Evolutionary conservation across 2,888 invertebrate species (phyloP), one percentile per base, ranked within the genome.

Genomic region (Drosophila tripunctata): DNA sequence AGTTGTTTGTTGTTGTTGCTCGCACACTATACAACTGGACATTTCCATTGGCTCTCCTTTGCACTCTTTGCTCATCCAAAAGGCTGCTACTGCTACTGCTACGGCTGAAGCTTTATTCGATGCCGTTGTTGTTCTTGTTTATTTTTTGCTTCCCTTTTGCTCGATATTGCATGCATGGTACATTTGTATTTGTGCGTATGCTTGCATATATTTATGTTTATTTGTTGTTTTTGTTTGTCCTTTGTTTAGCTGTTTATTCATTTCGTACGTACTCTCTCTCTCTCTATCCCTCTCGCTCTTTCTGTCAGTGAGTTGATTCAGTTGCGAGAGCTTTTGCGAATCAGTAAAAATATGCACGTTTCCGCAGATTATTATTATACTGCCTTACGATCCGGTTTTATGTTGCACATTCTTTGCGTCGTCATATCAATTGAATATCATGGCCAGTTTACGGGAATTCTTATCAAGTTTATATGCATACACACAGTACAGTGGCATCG

Each of bases 1-100:
- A n/a, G 83, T 78, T 76, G 83, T 64, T 75, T 71, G 75, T 71
- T 27, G 83, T 80, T 76, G 83, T 64, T 75, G 62, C 52, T 71
- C 65, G 41, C 71, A 48, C 27, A 10, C n/a, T n/a, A n/a, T n/a
- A n/a, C 44, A 57, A 50, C 35, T 69, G 63, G 66, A 64, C 67
- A 81, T 74, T 77, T 56, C 48, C 40, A 15, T 33, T 54, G 15
- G 33, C 31, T 57, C 51, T 41, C 24, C 41, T 36, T 51, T 45
- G 24, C 43, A 35, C 35, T 38, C n/a, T n/a, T n/a, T n/a, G n/a
- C n/a, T n/a, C n/a, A n/a, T n/a, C n/a, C n/a, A n/a, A n/a, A n/a
- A n/a, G n/a, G n/a, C n/a, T n/a, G n/a, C n/a, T n/a, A n/a, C n/a
- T n/a, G n/a, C n/a, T n/a, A n/a, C n/a, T n/a, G n/a, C n/a, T n/a